phyloP scores from a whole-genome alignment of 37 sponge, comb jelly and placozoan species.

The Diacarnus erythraeanus region DNA sequence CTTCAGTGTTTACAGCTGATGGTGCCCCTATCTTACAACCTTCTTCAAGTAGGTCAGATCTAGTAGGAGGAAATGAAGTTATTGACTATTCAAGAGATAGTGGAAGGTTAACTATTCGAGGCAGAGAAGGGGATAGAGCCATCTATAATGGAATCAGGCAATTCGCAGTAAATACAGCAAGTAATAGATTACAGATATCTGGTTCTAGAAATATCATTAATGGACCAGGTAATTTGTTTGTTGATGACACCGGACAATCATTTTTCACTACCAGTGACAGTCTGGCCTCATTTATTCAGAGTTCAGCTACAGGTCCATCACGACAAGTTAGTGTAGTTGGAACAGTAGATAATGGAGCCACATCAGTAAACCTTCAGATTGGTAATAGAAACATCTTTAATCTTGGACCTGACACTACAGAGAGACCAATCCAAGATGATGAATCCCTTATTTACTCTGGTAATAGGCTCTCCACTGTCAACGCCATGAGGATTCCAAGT shows the following conservation, averaged over 20 bases:
- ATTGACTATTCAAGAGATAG: neutral
- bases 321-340: neutral
- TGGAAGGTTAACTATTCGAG: neutral
- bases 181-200: neutral
- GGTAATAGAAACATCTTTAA: neutral
- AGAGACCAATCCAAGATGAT: neutral
- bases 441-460: neutral
- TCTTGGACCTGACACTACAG: neutral
- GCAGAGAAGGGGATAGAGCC: neutral
- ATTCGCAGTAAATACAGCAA: neutral
- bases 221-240: neutral
- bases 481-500: neutral
- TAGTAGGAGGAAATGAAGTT: neutral
- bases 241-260: neutral
- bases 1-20: neutral
- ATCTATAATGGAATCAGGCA: neutral
- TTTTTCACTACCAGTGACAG: constrained; percentile 5
- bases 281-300: neutral
- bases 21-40: too few relatives aligned
- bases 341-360: too few relatives aligned
- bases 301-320: neutral
- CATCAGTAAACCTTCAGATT: neutral
- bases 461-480: neutral
- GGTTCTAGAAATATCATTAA: neutral
- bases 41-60: neutral